Base-by-base conservation (phyloP, 1,140 invertebrate species). In the Caenorhabditis remanei region DNA sequence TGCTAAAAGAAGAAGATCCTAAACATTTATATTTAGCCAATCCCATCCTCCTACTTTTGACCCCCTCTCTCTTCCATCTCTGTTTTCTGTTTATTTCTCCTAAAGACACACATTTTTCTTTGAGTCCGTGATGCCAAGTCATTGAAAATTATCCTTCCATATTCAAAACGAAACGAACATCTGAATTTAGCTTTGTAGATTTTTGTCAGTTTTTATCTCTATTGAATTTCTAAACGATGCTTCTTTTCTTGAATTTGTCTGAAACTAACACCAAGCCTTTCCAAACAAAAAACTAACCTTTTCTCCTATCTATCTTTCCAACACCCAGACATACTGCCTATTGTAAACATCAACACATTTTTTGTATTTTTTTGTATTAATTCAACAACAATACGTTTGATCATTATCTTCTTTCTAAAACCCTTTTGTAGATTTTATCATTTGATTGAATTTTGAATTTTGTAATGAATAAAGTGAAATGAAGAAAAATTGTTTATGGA, bases 91-190 rank as follows among this genome's bases (percentile, higher is more conserved):
- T 16, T 16, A 6, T 63, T 63, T 32, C 61, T 63, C 24, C 61
- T 63, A 63, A 63, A 63, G 61, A 63, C 61, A 32, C 24, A 58
- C n/a, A n/a, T 32, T 63, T 63, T 71, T 71, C 41, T 46, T 71
- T 71, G 71, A 79, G 71, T 79, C 71, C 71, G 71, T 79, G 71
- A 79, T 79, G 43, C 43, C 71, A 79, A 79, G 71, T 79, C 71
- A 79, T 79, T 79, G 71, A 79, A 79, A 79, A 48, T 50, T 79
- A 79, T 79, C 71, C 71, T 79, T 79, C 71, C 71, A 79, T 79
- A 24, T 79, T 8, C 6, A 53, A 48, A 79, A 79, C 71, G 71
- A 79, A 75, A 75, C 67, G 67, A 75, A 79, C 19, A 50, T 79
- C 46, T 50, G 46, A 79, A 79, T 71, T 43, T 79, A 79, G 71